phyloP scores from a whole-genome alignment of 2,888 invertebrate genomes.

The Heliconius aoede region DNA sequence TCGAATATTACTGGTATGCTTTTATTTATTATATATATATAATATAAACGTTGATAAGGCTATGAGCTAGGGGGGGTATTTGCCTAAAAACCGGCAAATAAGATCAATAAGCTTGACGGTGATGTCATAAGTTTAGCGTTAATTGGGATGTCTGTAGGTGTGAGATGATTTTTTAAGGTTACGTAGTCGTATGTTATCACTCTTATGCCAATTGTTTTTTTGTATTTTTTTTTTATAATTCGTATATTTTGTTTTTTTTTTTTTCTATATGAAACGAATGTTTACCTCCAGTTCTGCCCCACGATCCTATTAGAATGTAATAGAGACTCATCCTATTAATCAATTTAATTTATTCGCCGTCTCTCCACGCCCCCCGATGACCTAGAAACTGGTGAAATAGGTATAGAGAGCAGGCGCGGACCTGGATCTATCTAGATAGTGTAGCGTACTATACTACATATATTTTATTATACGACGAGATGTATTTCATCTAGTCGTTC shows the following conservation, averaged over 20 bases:
- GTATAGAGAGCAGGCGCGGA: slow-evolving; percentile 53
- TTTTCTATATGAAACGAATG: not conserved
- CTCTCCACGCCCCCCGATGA: slow-evolving; percentile 50
- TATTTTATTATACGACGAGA: slow-evolving; percentile 24
- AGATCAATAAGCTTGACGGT: slow-evolving; percentile 68
- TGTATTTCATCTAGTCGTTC: slow-evolving; percentile 20
- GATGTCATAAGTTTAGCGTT: slow-evolving; percentile 62
- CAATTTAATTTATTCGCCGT: slow-evolving; percentile 42
- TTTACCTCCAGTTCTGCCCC: slow-evolving; percentile 1
- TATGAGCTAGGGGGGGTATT: not conserved
- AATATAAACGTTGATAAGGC: not conserved
- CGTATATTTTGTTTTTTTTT: not conserved
- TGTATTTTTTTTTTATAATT: not conserved
- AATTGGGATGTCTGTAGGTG: slow-evolving; percentile 49
- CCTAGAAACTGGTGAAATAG: slow-evolving; percentile 53
- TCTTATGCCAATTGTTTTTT: not conserved
- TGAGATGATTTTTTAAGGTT: slow-evolving; percentile 33
- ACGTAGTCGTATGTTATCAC: not conserved
- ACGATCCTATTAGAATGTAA: slow-evolving; percentile 32
- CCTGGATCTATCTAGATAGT: slow-evolving; percentile 44
- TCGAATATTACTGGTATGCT: slow-evolving; percentile 64
- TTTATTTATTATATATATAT: slow-evolving; percentile 14
- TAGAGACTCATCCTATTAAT: slow-evolving; percentile 38
- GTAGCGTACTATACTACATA: slow-evolving; percentile 25
- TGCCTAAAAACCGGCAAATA: slow-evolving; percentile 31